Percentiles rank a stretch among this genome's conserved stretches.
Conservation (phyloP, 2,797 vertebrate species). For the Sciaenops ocellatus region DNA sequence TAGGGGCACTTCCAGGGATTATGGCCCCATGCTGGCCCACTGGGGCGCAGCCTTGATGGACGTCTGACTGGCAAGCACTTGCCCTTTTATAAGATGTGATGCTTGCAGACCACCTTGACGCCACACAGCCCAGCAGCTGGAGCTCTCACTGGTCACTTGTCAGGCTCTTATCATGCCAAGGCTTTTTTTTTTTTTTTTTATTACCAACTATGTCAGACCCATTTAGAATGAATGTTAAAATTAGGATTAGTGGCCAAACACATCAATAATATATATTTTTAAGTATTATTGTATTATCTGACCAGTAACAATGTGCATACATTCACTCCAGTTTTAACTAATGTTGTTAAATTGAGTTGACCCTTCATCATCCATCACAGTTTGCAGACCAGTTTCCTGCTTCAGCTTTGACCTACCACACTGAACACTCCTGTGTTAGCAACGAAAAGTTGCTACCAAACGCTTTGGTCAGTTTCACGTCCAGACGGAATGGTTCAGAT, state of each 20-base stretch:
- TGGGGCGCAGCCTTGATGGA: slow-evolving; percentile 85
- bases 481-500: too few relatives aligned
- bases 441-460: neutral
- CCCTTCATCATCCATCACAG: neutral
- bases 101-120: slow-evolving; percentile 56
- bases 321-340: too few relatives aligned
- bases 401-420: neutral
- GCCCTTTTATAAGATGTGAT: slow-evolving; percentile 83
- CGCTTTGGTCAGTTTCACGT: too few relatives aligned
- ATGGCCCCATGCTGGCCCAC: slow-evolving; percentile 84
- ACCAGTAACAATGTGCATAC: neutral
- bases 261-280: too few relatives aligned
- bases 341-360: neutral
- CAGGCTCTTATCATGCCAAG: neutral
- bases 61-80: slow-evolving; percentile 79
- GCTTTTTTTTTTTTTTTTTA: neutral
- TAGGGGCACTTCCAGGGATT: slow-evolving; percentile 88
- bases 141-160: slow-evolving; percentile 45
- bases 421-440: neutral
- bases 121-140: slow-evolving; percentile 36
- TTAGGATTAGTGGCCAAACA: neutral
- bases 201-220: neutral
- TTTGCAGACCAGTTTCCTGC: neutral
- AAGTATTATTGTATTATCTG: too few relatives aligned
- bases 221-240: neutral